Evolutionary conservation across 2,797 vertebrate species (phyloP), one percentile per base, ranked within the genome.

Genomic region (Phylloscopus collybita): DNA sequence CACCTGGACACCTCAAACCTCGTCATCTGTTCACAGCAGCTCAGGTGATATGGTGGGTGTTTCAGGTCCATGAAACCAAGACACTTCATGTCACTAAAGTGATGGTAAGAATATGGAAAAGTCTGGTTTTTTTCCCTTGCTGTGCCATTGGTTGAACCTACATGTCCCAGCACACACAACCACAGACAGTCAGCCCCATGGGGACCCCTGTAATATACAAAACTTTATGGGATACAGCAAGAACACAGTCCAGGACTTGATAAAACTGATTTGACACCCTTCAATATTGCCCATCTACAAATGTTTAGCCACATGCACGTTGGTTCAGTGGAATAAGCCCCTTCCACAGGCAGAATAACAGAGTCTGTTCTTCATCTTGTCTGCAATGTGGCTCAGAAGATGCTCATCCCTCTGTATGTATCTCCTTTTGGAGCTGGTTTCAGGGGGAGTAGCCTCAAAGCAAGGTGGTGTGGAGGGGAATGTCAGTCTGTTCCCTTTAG

Each of bases 121-220:
- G 45, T 14, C 13, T 61, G 38, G 34, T 13, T 38, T 75, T 75
- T 69, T 81, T 18, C 4, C 3, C 12, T 69, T 57, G 12, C 7
- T n/a, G 4, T 56, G 9, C 6, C 17, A 10, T 1, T 8, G 9
- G 12, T 16, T 53, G 19, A 70, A 54, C 2, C 1, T 10, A 22
- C 0, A 0, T 3, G 2, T 47, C 25, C 23, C 36, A 75, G 47
- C 1, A 26, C 15, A 11, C 8, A 1, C 3, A 14, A 25, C 2
- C 22, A n/a, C 5, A 12, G 62, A 10, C 3, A 13, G 4, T 25
- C 30, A 65, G 16, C 3, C 30, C 18, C 14, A 4, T 5, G 36
- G 49, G 6, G 16, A 29, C 6, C 30, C 11, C 47, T 22, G 4
- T 36, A 30, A 40, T 13, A 17, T 25, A 57, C 34, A 14, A 44